These are phyloP conservation scores for Drosophila mayaguana DNA, from an alignment of 2,888 invertebrate genomes.

Conservation along the genomic window DNA sequence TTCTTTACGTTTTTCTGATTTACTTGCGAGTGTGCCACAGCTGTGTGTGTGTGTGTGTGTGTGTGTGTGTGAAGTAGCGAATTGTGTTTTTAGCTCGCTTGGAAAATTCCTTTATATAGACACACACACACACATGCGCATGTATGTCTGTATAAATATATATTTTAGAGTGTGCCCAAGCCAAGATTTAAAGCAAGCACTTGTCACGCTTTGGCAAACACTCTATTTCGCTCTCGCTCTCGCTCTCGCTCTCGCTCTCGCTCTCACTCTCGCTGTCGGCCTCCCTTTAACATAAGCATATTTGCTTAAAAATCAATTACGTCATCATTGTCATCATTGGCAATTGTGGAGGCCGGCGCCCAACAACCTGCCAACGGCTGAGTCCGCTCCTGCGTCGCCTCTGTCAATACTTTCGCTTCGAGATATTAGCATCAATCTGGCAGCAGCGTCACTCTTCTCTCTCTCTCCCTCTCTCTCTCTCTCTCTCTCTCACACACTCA, in stretches of 20 bases:
- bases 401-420: constrained; percentile 71
- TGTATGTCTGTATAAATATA: not conserved
- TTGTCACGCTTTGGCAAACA: constrained; percentile 53
- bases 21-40: constrained; percentile 30
- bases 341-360: constrained; percentile 56
- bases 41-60: constrained; percentile 14
- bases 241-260: constrained; percentile 9
- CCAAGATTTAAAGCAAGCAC: constrained; percentile 71
- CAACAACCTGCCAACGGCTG: constrained; percentile 1
- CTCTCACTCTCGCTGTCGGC: not conserved
- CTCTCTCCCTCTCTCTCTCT: not conserved
- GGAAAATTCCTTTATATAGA: not conserved
- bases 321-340: constrained; percentile 77
- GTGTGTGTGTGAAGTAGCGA: constrained; percentile 13
- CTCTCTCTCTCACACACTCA: not conserved
- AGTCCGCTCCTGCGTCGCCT: constrained; percentile 47
- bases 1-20: constrained; percentile 59
- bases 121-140: not conserved
- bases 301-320: constrained; percentile 80
- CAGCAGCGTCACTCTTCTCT: not conserved
- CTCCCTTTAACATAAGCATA: constrained; percentile 40
- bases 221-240: constrained; percentile 21
- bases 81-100: constrained; percentile 10
- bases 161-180: constrained; percentile 29
- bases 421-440: constrained; percentile 70